A percentile compares a stretch with the other conserved stretches of the same genome.
Conservation (phyloP, 2,888 invertebrate species). For the Dasysyrphus albostriatus region DNA sequence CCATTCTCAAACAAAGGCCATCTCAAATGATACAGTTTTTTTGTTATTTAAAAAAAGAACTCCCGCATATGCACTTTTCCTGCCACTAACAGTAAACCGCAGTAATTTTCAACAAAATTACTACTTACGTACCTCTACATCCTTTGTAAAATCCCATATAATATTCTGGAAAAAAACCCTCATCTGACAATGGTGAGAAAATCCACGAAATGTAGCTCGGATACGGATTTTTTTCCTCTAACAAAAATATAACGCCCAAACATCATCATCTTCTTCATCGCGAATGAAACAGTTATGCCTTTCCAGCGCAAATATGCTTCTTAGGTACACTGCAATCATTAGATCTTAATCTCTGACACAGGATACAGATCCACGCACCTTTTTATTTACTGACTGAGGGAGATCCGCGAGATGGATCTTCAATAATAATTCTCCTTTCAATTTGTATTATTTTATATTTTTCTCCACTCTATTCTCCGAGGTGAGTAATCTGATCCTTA, state of each 20-base stretch:
- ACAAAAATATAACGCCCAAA: conserved; percentile 21
- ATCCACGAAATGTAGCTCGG: conserved; percentile 45
- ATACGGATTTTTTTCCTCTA: conserved; percentile 13
- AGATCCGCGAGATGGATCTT: conserved; percentile 65
- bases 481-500: conserved; percentile 57
- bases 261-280: conserved; percentile 35
- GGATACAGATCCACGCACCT: conserved; percentile 61
- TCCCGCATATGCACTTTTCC: conserved; percentile 51
- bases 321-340: conserved; percentile 39
- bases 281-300: conserved; percentile 70
- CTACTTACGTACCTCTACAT: conserved; percentile 23
- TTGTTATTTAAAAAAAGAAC: conserved; percentile 11
- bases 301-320: conserved; percentile 40
- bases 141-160: background rate
- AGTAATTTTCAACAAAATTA: conserved; percentile 39
- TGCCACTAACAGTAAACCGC: conserved; percentile 60
- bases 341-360: conserved; percentile 64
- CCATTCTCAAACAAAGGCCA: background rate
- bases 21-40: conserved; percentile 7
- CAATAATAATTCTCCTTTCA: conserved; percentile 35
- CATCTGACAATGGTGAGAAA: conserved; percentile 66
- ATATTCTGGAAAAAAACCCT: conserved; percentile 30
- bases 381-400: conserved; percentile 56
- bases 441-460: conserved; percentile 6
- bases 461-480: conserved; percentile 1